Evolutionary conservation across 2,113 vertebrate species (phyloP), one percentile per base, ranked within the genome.

Genomic region (Oostethus manadensis): DNA sequence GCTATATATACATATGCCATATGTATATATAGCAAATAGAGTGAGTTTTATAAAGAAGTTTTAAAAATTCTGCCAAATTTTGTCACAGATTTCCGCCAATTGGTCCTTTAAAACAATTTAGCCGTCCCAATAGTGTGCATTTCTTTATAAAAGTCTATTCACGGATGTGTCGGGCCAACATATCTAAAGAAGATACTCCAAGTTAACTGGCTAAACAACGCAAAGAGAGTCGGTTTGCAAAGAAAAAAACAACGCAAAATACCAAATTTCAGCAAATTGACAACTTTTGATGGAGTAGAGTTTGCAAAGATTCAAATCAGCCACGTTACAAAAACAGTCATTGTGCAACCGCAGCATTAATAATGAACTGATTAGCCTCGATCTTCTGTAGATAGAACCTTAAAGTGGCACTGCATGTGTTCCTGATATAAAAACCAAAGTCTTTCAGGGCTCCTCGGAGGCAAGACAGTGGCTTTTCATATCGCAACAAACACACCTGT

Each of bases 1-100:
- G 68, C 78, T 88, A 89, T 88, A 88, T 87, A 89, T 88, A 68
- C 81, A 88, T 87, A 84, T 64, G 33, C 16, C 48, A 80, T 87
- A 88, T 88, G 81, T 70, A 90, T 90, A 88, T 88, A 89, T 89
- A 87, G 83, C 71, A 87, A 89, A 89, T 89, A 88, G 85, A 89
- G 86, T 75, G 85, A 84, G 80, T 88, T 89, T 89, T 90, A 88
- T 90, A 88, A 88, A 88, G 86, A 90, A 88, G 68, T 66, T 68
- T 50, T 67, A 59, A 47, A 64, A 57, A 51, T 68, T 74, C 68
- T 63, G 68, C 71, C 71, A 73, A 82, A 82, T 88, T 75, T 68
- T 42, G 74, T 69, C 66, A 47, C 83, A 70, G 86, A 82, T 84
- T 78, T 69, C 26, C 60, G 60, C 79, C 58, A 80, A 72, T 64